These are phyloP conservation scores for Hepsetus odoe DNA, from an alignment of 2,113 vertebrate species.

Conservation along the genomic window DNA sequence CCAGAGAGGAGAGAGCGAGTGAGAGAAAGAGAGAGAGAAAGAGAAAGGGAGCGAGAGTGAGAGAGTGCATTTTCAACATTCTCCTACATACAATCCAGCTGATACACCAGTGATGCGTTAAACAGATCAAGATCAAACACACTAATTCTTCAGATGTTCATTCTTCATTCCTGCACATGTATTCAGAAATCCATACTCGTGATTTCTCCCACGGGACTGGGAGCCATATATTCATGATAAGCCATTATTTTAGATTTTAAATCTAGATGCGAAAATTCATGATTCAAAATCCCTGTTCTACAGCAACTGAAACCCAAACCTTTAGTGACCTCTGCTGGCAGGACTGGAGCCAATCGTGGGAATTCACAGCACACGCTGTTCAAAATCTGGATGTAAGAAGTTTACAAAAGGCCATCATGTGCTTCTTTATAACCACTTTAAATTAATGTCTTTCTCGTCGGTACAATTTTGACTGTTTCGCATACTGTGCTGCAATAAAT, in stretches of 20 bases:
- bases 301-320: neutral
- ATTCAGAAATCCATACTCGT: neutral
- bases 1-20: neutral
- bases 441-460: too few species aligned
- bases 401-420: too few species aligned
- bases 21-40: neutral
- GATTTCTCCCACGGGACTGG: neutral
- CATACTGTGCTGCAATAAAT: too few species aligned
- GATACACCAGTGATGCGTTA: too few species aligned
- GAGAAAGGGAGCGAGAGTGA: neutral
- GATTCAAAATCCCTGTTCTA: neutral
- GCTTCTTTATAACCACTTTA: too few species aligned
- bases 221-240: neutral
- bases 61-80: too few species aligned
- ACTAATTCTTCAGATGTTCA: neutral
- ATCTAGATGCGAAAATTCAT: neutral
- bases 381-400: too few species aligned
- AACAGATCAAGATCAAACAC: neutral
- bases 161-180: too few species aligned
- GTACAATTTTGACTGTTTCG: too few species aligned
- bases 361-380: neutral
- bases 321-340: slow-evolving; percentile 47
- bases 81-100: neutral
- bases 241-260: neutral
- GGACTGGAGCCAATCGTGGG: neutral